Base-by-base conservation (phyloP, 2,888 invertebrate species). In the Sphaerophoria taeniata region DNA sequence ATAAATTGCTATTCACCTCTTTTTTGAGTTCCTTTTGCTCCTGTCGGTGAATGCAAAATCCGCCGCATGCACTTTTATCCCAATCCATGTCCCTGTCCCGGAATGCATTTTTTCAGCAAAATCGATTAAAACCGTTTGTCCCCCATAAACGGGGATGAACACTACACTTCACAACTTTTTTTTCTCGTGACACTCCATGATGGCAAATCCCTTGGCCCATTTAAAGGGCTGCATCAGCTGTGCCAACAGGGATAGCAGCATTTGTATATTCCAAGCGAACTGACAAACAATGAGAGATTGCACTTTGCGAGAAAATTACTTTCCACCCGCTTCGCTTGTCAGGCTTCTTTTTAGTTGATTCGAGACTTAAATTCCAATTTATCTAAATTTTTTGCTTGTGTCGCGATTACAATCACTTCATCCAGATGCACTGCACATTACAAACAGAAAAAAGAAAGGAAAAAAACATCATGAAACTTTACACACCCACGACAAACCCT, bases 1-100 rank as follows among this genome's bases (percentile, higher is more conserved):
- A 58, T 49, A 58, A 51, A 75, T 49, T 63, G 75, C 70, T 79
- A 84, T 72, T 84, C 84, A 84, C 84, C 80, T 84, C 75, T 65
- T 16, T 51, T 65, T 70, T 65, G 58, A n/a, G 43, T 65, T 70
- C 60, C 55, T 24, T 61, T 65, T 36, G 49, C 65, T 74, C 51
- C 67, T 1, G 24, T 24, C 60, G 43, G 33, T 9, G 39, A 12
- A 69, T 49, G 49, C 71, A 67, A 45, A 70, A 70, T 80, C 79
- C 79, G 55, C 9, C 61, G 31, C n/a, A 36, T 56, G 58, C 43
- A 58, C 45, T 34, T 60, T 51, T 55, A 34, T 72, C 51, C 33
- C 63, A 72, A 80, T 84, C 80, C 84, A 84, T 75, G 71, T 76
- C 71, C 75, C 24, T 24, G 24, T 24, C 24, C 24, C 24, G 43